A percentile compares a stretch with the other conserved stretches of the same genome.
These are phyloP conservation scores for Hippopotamyrus pictus DNA, from an alignment of 2,797 vertebrate species.

Conservation along the genomic window DNA sequence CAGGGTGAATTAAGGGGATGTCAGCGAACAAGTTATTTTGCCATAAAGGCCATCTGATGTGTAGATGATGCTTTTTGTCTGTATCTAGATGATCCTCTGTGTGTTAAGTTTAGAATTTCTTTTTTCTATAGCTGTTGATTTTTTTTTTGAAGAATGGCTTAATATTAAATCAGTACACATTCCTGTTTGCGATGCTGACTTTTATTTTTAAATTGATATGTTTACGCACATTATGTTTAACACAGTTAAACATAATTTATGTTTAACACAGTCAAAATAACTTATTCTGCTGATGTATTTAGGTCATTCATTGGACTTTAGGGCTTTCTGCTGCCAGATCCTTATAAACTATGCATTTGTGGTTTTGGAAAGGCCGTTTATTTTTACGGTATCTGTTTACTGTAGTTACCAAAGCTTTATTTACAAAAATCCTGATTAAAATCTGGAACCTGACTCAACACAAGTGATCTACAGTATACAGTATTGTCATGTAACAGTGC, in stretches of 20 bases:
- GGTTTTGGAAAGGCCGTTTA: not conserved
- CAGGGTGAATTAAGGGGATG: not conserved
- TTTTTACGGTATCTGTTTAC: not conserved
- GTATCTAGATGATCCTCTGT: not conserved
- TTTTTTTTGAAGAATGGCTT: not conserved
- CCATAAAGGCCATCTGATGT: not conserved
- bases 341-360: not conserved
- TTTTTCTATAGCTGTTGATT: not conserved
- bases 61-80: not conserved
- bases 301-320: not conserved
- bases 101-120: not conserved
- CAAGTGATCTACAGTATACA: not conserved
- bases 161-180: not conserved
- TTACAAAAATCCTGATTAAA: not conserved
- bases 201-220: not conserved
- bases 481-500: not conserved
- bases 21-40: slow-evolving; percentile 5
- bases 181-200: not conserved
- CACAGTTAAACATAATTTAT: not conserved
- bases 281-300: not conserved
- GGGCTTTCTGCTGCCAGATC: not conserved
- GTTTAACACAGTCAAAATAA: not conserved
- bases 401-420: not conserved
- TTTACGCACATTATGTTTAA: not conserved
- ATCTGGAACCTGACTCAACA: not conserved